Base-by-base conservation (phyloP, 2,113 vertebrate genomes). In the Agelaius phoeniceus region DNA sequence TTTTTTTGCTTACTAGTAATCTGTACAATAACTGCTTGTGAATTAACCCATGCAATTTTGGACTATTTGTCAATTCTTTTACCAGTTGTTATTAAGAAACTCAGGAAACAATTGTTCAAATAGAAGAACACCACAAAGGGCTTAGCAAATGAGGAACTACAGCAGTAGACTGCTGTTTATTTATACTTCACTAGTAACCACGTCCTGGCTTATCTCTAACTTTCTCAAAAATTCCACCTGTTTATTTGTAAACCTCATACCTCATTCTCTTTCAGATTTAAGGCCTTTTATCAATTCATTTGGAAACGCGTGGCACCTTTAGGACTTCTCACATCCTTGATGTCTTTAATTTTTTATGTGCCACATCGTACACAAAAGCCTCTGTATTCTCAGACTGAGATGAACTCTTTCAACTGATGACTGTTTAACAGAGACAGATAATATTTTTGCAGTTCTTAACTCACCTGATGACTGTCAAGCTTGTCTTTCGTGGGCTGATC, bases 231-330 rank as follows among this genome's bases (percentile, higher is more conserved):
- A 97, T 55, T 78, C 82, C 77, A 81, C 78, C 81, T 71, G 71
- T 81, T 97, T 97, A 96, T 97, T 95, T 97, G 93, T 92, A 97
- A 92, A 96, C 72, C 77, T 97, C 97, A 97, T 96, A 96, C 88
- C 75, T 96, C 92, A 97, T 96, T 97, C 97, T 91, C 96, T 97
- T 97, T 98, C 94, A 94, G 97, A 95, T 66, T 46, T 90, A 96
- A 93, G 78, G 85, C 86, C 96, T 97, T 98, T 98, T 96, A 97
- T 97, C 95, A 97, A 96, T 95, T 97, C 89, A 94, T 96, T 94
- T 89, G 85, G 95, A 98, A 98, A 96, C 1, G 11, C n/a, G 7
- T 87, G 90, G 82, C 95, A 96, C 87, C 96, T 97, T 93, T 66
- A 95, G 84, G 96, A 96, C 77, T 98, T 94, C 91, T 94, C 93